Base-by-base conservation (phyloP, 2,797 vertebrate species). In the Scleropages formosus region DNA sequence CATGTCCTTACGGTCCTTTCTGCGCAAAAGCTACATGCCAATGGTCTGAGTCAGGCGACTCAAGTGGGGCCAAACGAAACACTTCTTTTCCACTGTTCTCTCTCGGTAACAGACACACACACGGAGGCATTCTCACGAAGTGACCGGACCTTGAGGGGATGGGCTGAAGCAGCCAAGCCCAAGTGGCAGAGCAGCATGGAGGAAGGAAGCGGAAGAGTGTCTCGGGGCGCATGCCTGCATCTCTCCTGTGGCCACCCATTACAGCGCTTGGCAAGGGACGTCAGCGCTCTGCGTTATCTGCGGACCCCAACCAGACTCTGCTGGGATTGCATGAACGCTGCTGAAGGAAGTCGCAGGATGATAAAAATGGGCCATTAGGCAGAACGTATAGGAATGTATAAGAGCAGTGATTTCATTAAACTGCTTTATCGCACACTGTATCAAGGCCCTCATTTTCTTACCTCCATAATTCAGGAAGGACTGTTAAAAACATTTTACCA, bases 261-360 rank as follows among this genome's bases (percentile, higher is more conserved):
- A 4, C 24, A 58, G 31, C 58, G 68, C 72, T 68, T 73, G 49
- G 77, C 77, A 76, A n/a, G n/a, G 76, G 80, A 74, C 71, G 73
- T 69, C 60, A 12, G 68, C 81, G 80, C 91, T 94, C 91, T 91
- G 90, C 93, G 88, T 94, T 93, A 93, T 93, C 91, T 89, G 87
- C 86, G 85, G 83, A 81, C 85, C 92, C 85, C 86, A 90, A 85
- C 87, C 86, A 87, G 86, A 82, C 83, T 89, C 80, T 73, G 80
- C 85, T 84, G 83, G 83, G 84, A 87, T 85, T 93, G 90, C 92
- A 84, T 84, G 88, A 90, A 92, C 88, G 85, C 83, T 88, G 85
- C 89, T 83, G 87, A 88, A 91, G 91, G 90, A 94, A 93, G 90
- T 92, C 88, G 88, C 91, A 92, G 90, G 91, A 91, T 91, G 91